phyloP scores from a whole-genome alignment of 2,888 invertebrate genomes.

The Julus scanicus region DNA sequence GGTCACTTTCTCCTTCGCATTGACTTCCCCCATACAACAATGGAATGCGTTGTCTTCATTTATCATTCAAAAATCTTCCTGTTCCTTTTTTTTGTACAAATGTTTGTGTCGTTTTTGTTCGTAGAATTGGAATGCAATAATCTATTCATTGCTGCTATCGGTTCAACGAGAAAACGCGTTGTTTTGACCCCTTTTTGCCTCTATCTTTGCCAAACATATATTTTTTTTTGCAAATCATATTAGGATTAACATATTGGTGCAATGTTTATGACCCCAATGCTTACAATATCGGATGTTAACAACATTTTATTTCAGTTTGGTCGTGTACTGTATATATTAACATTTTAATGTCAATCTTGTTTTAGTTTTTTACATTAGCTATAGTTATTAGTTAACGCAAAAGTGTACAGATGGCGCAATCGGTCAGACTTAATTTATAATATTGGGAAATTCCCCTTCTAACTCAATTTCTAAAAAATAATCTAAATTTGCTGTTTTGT shows the following conservation, averaged over 20 bases:
- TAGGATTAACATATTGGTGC: not conserved
- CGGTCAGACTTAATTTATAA: too few relatives aligned
- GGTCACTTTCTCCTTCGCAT: not conserved
- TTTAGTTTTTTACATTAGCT: too few relatives aligned
- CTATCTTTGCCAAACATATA: not conserved
- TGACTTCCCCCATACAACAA: not conserved
- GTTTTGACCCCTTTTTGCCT: not conserved
- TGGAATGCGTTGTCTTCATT: constrained; percentile 9
- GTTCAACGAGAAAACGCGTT: not conserved
- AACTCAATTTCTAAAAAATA: too few relatives aligned
- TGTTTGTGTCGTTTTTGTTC: not conserved
- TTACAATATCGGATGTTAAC: not conserved
- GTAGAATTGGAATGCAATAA: not conserved
- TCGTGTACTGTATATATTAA: not conserved
- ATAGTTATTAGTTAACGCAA: too few relatives aligned
- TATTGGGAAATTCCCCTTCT: too few relatives aligned
- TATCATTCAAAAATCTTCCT: constrained; percentile 20
- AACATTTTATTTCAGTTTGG: not conserved
- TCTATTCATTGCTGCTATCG: not conserved
- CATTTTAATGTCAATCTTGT: not conserved
- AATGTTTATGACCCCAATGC: not conserved
- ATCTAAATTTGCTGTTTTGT: too few relatives aligned
- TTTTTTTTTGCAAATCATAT: not conserved
- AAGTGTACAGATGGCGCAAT: too few relatives aligned
- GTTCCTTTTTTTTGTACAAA: not conserved